Conservation (phyloP, 1,140 invertebrate genomes). For the Penaeus vannamei region DNA sequence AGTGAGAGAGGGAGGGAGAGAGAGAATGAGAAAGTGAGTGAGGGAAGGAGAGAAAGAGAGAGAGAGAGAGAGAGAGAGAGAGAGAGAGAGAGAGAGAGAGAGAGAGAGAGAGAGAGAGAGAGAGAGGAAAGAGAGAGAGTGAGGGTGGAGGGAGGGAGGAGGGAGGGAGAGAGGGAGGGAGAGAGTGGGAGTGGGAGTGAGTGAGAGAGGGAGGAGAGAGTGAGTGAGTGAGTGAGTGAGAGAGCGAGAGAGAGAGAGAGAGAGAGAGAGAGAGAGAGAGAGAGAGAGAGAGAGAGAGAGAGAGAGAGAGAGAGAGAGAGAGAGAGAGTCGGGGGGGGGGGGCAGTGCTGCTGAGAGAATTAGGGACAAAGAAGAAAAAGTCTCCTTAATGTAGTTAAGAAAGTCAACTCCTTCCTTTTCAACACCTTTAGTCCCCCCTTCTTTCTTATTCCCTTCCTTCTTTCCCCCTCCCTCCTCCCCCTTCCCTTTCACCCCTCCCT, state of each 20-base stretch:
- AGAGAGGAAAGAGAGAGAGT: not conserved
- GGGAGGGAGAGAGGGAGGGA: not conserved
- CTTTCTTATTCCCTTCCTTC: no score
- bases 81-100: no score
- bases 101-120: no score
- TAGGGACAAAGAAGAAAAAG: not conserved
- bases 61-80: not conserved
- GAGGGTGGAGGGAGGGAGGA: not conserved
- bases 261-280: no score
- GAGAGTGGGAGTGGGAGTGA: no score
- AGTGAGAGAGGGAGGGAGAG: not conserved
- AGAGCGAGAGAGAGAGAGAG: constrained; percentile 3
- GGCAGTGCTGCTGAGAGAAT: not conserved
- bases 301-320: not conserved
- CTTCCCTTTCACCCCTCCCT: no score
- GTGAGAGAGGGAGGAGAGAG: not conserved
- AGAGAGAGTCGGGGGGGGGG: not conserved
- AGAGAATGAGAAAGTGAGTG: not conserved
- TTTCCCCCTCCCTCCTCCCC: no score
- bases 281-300: no score
- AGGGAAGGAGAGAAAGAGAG: not conserved
- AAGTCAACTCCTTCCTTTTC: not conserved
- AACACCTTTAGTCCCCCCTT: no score
- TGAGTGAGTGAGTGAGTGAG: not conserved
- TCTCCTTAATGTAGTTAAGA: not conserved